A percentile compares a stretch with the other conserved stretches of the same genome.
phyloP scores from a whole-genome alignment of 2,888 invertebrate species.

The Leptothorax acervorum region DNA sequence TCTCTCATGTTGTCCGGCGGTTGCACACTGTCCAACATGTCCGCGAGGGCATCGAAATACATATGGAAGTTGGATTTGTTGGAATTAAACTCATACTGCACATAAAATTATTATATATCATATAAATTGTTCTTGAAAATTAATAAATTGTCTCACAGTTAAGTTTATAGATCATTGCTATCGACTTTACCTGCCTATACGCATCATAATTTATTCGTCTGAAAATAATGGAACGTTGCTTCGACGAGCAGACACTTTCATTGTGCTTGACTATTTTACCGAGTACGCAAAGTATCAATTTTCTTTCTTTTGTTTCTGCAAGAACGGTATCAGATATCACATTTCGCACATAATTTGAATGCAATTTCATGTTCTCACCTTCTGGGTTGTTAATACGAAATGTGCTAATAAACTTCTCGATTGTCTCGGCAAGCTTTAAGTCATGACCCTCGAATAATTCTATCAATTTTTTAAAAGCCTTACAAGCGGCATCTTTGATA shows the following conservation, averaged over 20 bases:
- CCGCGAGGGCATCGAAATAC: constrained; percentile 74
- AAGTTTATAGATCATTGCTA: background rate
- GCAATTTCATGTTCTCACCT: constrained; percentile 67
- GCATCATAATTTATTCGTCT: constrained; percentile 67
- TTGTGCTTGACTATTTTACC: constrained; percentile 71
- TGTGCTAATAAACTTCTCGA: constrained; percentile 53
- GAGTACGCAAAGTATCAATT: constrained; percentile 65
- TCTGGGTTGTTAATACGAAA: background rate
- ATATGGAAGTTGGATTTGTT: constrained; percentile 51
- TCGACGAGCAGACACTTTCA: constrained; percentile 49
- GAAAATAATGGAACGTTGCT: constrained; percentile 51
- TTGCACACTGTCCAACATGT: constrained; percentile 73
- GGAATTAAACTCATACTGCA: constrained; percentile 62
- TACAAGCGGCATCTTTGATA: constrained; percentile 73
- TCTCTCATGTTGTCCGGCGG: constrained; percentile 58
- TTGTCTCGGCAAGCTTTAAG: constrained; percentile 66
- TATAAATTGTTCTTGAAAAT: background rate
- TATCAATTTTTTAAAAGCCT: constrained; percentile 74
- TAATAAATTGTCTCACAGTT: background rate
- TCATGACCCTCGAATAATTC: constrained; percentile 68
- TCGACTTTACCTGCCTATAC: constrained; percentile 60
- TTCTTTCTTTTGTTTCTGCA: constrained; percentile 76
- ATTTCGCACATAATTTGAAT: background rate
- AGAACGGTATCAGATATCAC: constrained; percentile 30
- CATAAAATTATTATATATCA: constrained; percentile 4